A percentile compares a stretch with the other conserved stretches of the same genome.
These are phyloP conservation scores for Phoxinus dragarum DNA, from an alignment of 2,797 vertebrate species.

Conservation along the genomic window DNA sequence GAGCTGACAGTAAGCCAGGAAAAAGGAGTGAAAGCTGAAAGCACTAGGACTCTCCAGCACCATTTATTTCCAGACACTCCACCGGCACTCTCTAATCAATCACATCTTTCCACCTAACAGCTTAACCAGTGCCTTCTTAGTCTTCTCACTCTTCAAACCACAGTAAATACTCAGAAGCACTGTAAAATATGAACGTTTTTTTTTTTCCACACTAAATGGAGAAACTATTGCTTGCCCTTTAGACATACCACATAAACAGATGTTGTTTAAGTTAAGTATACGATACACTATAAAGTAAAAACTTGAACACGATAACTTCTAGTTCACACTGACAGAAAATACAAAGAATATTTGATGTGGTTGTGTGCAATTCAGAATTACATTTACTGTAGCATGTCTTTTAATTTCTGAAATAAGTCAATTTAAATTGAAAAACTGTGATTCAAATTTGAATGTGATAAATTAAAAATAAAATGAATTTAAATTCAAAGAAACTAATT, in stretches of 20 bases:
- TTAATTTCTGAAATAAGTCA: neutral
- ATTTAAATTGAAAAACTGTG: neutral
- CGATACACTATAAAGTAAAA: neutral
- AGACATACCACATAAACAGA: neutral
- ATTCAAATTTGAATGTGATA: neutral
- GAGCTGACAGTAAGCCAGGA: slow-evolving; percentile 18
- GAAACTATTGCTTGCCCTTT: slow-evolving; percentile 3
- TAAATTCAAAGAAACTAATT: too few relatives aligned
- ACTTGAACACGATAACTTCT: neutral
- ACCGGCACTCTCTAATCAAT: slow-evolving; percentile 74
- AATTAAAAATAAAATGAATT: too few relatives aligned
- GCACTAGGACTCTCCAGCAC: slow-evolving; percentile 70
- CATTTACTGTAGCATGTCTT: neutral
- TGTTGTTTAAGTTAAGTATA: neutral
- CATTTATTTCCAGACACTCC: slow-evolving; percentile 76
- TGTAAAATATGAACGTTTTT: neutral
- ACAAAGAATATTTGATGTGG: neutral
- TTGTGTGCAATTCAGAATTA: neutral
- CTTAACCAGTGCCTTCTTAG: slow-evolving; percentile 71
- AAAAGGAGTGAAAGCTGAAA: slow-evolving; percentile 53
- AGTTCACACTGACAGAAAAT: neutral
- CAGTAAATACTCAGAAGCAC: slow-evolving; percentile 16
- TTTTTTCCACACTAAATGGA: neutral
- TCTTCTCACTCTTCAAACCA: slow-evolving; percentile 63
- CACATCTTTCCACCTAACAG: slow-evolving; percentile 67